Percentiles rank a stretch among this genome's conserved stretches.
phyloP scores from a whole-genome alignment of 2,888 invertebrate species.

The Liopterus haemorrhoidalis region DNA sequence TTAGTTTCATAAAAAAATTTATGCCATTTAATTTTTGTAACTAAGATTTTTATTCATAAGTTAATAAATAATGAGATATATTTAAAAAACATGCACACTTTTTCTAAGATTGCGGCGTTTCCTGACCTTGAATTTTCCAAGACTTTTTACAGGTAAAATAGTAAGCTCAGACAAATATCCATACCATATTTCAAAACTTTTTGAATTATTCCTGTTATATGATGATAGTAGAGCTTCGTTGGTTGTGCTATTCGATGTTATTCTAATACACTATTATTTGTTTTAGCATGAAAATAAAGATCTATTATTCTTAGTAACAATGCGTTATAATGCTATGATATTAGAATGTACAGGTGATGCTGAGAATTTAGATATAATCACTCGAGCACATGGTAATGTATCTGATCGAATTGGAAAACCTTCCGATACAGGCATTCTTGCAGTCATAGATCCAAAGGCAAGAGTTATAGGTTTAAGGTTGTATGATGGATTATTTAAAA shows the following conservation, averaged over 20 bases:
- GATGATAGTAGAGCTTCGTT: too few relatives aligned
- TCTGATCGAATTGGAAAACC: slow-evolving; percentile 91
- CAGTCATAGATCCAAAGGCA: slow-evolving; percentile 92
- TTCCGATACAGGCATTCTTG: slow-evolving; percentile 92
- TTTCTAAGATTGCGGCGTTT: too few relatives aligned
- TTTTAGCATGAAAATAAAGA: slow-evolving; percentile 85
- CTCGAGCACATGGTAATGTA: slow-evolving; percentile 94
- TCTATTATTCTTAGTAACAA: slow-evolving; percentile 86
- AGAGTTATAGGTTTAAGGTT: slow-evolving; percentile 90
- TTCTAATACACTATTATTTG: slow-evolving; percentile 10
- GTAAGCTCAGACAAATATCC: too few relatives aligned
- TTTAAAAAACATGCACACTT: too few relatives aligned
- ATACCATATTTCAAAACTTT: too few relatives aligned
- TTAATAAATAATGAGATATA: too few relatives aligned
- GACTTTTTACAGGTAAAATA: too few relatives aligned
- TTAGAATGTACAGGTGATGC: slow-evolving; percentile 76
- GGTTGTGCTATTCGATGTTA: slow-evolving; percentile 8
- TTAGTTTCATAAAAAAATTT: too few relatives aligned
- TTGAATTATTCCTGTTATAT: too few relatives aligned
- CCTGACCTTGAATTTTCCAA: too few relatives aligned
- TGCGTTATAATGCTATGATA: slow-evolving; percentile 95
- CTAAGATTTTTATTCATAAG: too few relatives aligned
- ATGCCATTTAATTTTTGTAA: too few relatives aligned
- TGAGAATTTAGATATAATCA: slow-evolving; percentile 84
- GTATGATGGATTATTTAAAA: slow-evolving; percentile 95